These are phyloP conservation scores for Mellivora capensis DNA, from an alignment of 2,113 vertebrate genomes.

Conservation along the genomic window DNA sequence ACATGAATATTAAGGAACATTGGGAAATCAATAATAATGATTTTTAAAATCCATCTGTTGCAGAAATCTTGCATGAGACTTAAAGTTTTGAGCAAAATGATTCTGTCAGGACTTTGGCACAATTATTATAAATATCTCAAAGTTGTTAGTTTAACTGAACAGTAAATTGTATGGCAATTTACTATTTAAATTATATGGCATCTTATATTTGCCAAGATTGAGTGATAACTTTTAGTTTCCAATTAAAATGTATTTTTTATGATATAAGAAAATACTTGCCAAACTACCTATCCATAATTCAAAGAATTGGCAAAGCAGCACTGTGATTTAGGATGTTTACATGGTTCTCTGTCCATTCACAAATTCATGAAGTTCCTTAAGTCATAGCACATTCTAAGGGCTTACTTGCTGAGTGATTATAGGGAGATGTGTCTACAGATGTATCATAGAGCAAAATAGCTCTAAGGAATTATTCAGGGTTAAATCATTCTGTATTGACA, in stretches of 20 bases:
- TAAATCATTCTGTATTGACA: neutral
- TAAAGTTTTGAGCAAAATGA: constrained; percentile 35
- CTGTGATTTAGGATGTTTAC: neutral
- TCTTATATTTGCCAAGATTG: constrained; percentile 16
- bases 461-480: neutral
- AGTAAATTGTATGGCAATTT: constrained; percentile 37
- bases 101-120: constrained; percentile 45
- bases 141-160: constrained; percentile 52
- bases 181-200: constrained; percentile 41
- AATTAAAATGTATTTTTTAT: constrained; percentile 48
- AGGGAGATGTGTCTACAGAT: neutral
- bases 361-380: neutral
- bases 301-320: neutral
- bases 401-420: neutral
- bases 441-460: neutral
- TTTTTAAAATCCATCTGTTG: constrained; percentile 10
- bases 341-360: neutral
- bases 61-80: constrained; percentile 20
- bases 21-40: constrained; percentile 39
- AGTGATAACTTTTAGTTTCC: constrained; percentile 21
- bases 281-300: neutral
- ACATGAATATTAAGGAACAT: constrained; percentile 67
- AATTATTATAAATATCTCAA: constrained; percentile 58
- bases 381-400: neutral
- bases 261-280: constrained; percentile 25